A percentile compares a stretch with the other conserved stretches of the same genome.
phyloP scores from a whole-genome alignment of 1,140 invertebrate species.

The Helicoverpa zea region DNA sequence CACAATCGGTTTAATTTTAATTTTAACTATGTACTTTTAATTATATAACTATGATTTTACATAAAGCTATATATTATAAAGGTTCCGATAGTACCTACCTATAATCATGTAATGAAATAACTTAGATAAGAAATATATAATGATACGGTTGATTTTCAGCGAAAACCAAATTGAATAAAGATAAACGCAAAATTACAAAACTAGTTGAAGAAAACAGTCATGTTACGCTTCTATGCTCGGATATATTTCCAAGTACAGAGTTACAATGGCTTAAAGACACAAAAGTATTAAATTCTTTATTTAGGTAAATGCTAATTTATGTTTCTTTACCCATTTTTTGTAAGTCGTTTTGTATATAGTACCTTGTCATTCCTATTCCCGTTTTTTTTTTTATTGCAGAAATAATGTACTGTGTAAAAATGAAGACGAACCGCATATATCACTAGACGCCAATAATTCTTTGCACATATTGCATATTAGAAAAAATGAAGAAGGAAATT shows the following conservation, averaged over 20 bases:
- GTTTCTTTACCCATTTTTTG: too few relatives aligned
- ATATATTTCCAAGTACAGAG: constrained; percentile 68
- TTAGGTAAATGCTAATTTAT: constrained; percentile 42
- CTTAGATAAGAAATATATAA: too few relatives aligned
- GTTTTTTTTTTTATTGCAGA: constrained; percentile 50
- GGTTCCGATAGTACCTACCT: too few relatives aligned
- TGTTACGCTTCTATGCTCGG: constrained; percentile 85
- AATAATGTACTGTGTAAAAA: constrained; percentile 75
- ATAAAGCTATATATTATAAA: too few relatives aligned
- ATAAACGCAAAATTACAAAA: constrained; percentile 67
- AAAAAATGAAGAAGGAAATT: constrained; percentile 86
- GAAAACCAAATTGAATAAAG: constrained; percentile 69
- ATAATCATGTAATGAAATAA: too few relatives aligned
- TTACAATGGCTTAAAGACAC: constrained; percentile 59
- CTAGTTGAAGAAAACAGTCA: constrained; percentile 79
- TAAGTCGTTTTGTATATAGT: not conserved
- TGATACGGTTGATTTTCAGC: not conserved
- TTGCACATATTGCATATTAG: constrained; percentile 87
- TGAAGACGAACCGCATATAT: constrained; percentile 79
- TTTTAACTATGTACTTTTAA: too few relatives aligned
- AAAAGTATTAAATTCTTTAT: constrained; percentile 55
- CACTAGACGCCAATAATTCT: constrained; percentile 87
- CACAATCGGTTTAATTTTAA: too few relatives aligned
- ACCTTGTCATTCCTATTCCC: not conserved
- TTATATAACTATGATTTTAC: too few relatives aligned